Evolutionary conservation across 2,113 vertebrate species (phyloP).

Genomic region (Pycnonotus jocosus): DNA sequence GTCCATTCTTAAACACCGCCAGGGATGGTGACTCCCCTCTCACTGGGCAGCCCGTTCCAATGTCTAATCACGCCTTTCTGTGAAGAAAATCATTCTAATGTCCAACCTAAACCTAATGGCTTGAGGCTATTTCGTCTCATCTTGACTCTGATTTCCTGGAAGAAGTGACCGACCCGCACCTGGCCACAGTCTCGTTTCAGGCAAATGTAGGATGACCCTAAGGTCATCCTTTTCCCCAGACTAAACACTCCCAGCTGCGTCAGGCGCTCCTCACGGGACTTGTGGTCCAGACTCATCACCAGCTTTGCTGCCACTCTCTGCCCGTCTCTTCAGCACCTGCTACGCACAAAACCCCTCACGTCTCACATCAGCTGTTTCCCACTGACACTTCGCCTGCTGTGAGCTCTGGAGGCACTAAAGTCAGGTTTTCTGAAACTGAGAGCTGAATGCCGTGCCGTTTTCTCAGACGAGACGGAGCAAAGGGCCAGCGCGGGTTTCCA

Average conservation of each 20-base stretch:
- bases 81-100: not conserved
- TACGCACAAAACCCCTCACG: rapidly evolving
- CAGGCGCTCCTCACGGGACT: rapidly evolving
- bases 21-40: not conserved
- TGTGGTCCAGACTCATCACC: not conserved
- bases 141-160: not conserved
- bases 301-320: not conserved
- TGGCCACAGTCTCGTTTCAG: not conserved
- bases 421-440: rapidly evolving
- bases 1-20: not conserved
- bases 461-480: rapidly evolving
- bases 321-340: rapidly evolving
- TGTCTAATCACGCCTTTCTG: not conserved
- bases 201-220: rapidly evolving
- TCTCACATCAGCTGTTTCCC: no score
- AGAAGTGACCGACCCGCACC: not conserved
- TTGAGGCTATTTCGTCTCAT: not conserved
- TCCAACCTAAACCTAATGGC: not conserved
- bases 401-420: rapidly evolving
- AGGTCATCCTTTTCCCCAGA: not conserved
- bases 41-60: no score
- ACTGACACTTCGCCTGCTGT: rapidly evolving
- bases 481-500: rapidly evolving
- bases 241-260: rapidly evolving
- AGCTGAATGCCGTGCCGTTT: rapidly evolving